Evolutionary conservation across 2,888 invertebrate species (phyloP), one percentile per base, ranked within the genome.

Genomic region (Ectemnius lituratus): DNA sequence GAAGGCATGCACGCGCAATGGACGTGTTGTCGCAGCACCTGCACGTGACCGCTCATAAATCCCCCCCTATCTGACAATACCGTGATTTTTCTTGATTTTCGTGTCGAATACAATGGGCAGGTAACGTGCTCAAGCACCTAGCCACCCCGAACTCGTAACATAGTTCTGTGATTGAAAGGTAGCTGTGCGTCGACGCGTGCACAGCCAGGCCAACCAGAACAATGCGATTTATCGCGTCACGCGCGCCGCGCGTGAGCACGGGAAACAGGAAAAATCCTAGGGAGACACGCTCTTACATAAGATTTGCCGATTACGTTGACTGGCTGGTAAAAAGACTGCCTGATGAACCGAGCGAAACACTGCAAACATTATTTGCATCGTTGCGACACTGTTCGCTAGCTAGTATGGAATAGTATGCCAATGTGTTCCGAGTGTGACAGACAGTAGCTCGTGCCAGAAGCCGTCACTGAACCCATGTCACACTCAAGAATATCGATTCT

Each of bases 81-180:
- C 14, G 2, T 49, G 76, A 77, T 77, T 77, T 77, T 77, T 77
- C 76, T 72, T 62, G 23, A 2, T 47, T 37, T 45, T 76, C 60
- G 60, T 63, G 72, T 66, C 69, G 59, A 57, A 61, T 60, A 77
- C 76, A 77, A 77, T 77, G 66, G 76, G 58, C 72, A 73, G 68
- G 72, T 67, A 73, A 75, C 61, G 66, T 60, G 59, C 37, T 0
- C 62, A 61, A 16, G 14, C 52, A 52, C 16, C 57, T 66, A 56
- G 63, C 37, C 56, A 73, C 72, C 69, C 52, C 60, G 56, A 63
- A 59, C 11, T 66, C 57, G 57, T 77, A 72, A 72, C 72, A 72
- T 63, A 72, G 64, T 77, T 76, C 47, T 60, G 18, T 57, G 72
- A 72, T 76, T 64, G 64, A 75, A 65, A 76, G 62, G 65, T 71